A percentile compares a stretch with the other conserved stretches of the same genome.
Evolutionary conservation across 2,113 vertebrate species (phyloP).

Genomic region (Microcebus murinus): DNA sequence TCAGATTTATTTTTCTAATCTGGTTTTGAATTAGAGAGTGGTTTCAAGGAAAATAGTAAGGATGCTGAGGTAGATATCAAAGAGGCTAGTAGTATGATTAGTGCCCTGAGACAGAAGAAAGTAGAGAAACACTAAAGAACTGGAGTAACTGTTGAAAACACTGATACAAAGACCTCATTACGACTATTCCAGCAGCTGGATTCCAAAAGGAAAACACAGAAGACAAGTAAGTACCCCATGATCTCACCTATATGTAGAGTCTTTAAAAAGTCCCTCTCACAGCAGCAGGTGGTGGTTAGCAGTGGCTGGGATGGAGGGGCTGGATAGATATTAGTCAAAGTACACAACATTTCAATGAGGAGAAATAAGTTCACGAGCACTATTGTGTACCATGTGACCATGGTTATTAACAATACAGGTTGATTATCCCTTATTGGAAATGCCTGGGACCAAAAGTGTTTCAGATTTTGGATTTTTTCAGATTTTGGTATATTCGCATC

Average conservation of each 20-base stretch:
- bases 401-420: neutral
- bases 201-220: neutral
- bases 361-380: neutral
- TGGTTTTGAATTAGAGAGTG: neutral
- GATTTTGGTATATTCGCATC: neutral
- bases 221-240: neutral
- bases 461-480: neutral
- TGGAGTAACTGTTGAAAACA: neutral
- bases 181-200: neutral
- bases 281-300: neutral
- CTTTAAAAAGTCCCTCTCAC: no score
- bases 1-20: neutral
- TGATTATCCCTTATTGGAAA: neutral
- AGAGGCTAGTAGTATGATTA: neutral
- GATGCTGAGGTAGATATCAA: neutral
- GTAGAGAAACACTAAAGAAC: neutral
- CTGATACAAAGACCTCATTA: no score
- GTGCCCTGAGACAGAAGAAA: neutral
- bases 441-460: neutral
- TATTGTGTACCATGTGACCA: neutral
- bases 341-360: neutral
- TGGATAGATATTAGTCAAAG: neutral
- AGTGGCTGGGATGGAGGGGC: neutral
- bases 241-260: neutral
- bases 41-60: neutral